Conservation (phyloP, 2,888 invertebrate species). For the Agapostemon virescens region DNA sequence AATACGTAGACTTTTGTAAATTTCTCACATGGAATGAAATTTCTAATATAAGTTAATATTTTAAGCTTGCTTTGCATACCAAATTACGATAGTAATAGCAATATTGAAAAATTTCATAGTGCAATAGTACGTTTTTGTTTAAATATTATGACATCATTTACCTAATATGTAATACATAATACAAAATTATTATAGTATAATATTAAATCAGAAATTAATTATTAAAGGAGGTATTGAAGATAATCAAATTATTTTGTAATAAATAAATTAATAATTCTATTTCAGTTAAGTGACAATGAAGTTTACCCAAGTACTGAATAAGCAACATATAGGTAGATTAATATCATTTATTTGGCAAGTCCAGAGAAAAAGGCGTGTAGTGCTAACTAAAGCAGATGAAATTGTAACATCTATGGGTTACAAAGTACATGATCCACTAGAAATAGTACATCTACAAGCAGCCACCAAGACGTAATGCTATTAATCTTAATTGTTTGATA, state of each 20-base stretch:
- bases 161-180: background rate
- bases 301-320: constrained; percentile 83
- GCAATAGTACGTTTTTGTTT: background rate
- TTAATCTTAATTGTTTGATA: background rate
- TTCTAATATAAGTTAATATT: background rate
- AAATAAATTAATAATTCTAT: constrained; percentile 9
- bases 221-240: background rate
- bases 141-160: background rate
- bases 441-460: constrained; percentile 82
- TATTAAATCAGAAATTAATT: background rate
- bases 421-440: constrained; percentile 84
- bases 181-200: background rate
- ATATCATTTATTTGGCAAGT: constrained; percentile 87
- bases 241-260: background rate
- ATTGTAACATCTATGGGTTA: constrained; percentile 83
- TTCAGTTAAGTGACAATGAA: constrained; percentile 82
- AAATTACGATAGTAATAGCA: background rate
- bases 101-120: background rate
- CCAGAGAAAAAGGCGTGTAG: constrained; percentile 84
- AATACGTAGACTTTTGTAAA: no score
- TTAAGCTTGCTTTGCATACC: background rate
- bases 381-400: constrained; percentile 83
- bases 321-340: constrained; percentile 88
- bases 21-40: background rate
- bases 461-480: constrained; percentile 45